Base-by-base conservation (phyloP, 2,113 vertebrate species). In the Camelus dromedarius region DNA sequence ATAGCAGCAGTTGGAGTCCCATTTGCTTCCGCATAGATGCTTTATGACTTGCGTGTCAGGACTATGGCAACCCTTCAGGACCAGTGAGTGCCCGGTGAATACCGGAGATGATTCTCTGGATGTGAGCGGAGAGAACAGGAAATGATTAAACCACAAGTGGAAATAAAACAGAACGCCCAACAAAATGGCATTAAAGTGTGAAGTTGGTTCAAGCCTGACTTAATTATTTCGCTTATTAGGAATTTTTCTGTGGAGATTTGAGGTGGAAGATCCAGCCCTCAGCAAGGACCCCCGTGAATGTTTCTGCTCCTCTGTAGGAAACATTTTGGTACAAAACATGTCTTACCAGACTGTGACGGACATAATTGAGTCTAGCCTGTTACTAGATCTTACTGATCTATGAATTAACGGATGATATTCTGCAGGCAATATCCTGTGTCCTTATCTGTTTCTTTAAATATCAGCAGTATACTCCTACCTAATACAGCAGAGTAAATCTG, bases 1-100 rank as follows among this genome's bases (percentile, higher is more conserved):
- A 89, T 48, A 93, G 91, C 91, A 81, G 60, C 96, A 95, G 96
- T 97, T 97, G 93, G 95, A 92, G 64, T 64, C 73, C 91, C 96
- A 96, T 96, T 97, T 97, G 97, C 95, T 95, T 96, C 95, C 28
- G 1, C 52, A n/a, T 97, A 97, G 86, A 97, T 97, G 93, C 89
- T 97, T 97, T 89, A 96, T 96, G 93, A 96, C 93, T 96, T 73
- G 89, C 62, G 58, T 89, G 93, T 96, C 82, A 95, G 80, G 93
- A 66, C 97, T 97, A 92, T 96, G 96, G 97, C 86, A 98, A 97
- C 97, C 95, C 95, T 92, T 96, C 30, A 91, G 76, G 89, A 72
- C 10, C 96, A 64, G 2, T 94, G 97, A 97, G 96, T 97, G 96
- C 95, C 86, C 83, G 62, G 77, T 91, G 86, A 96, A 93, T 72